These are phyloP conservation scores for Lasioglossum albipes DNA, from an alignment of 1,140 invertebrate genomes.

Conservation along the genomic window DNA sequence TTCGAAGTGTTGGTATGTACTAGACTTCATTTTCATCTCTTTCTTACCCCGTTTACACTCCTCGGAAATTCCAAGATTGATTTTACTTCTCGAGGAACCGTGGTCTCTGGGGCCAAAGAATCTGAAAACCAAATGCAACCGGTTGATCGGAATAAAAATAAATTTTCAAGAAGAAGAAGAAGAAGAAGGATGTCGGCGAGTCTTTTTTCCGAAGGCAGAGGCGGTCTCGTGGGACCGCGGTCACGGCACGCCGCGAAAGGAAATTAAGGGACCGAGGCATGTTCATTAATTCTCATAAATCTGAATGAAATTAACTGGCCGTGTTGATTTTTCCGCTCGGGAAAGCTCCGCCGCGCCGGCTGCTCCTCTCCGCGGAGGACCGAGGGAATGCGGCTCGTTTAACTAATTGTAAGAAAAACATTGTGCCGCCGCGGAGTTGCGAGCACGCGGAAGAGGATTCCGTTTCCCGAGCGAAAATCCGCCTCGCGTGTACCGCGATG, in stretches of 20 bases:
- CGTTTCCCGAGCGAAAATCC: conserved; percentile 42
- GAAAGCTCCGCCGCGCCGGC: conserved; percentile 43
- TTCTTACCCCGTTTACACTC: too few species aligned
- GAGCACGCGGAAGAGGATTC: conserved; percentile 37
- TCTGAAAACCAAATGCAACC: too few species aligned
- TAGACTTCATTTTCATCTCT: too few species aligned
- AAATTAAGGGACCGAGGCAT: conserved; percentile 56
- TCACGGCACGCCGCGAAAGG: conserved; percentile 22
- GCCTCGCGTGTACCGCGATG: conserved; percentile 15
- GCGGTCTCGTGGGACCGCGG: conserved; percentile 9
- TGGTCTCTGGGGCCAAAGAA: too few species aligned
- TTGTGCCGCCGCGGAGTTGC: conserved; percentile 20
- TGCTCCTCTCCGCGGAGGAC: conserved; percentile 8
- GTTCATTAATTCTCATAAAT: conserved; percentile 72
- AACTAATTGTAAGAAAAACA: conserved; percentile 61
- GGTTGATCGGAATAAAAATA: too few species aligned
- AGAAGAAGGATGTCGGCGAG: conserved; percentile 17
- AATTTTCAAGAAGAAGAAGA: too few species aligned
- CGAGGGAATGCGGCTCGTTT: conserved; percentile 44
- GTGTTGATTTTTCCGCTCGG: conserved; percentile 70
- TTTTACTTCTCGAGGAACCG: too few species aligned
- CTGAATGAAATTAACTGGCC: conserved; percentile 69
- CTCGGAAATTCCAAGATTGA: too few species aligned
- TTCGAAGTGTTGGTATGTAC: too few species aligned
- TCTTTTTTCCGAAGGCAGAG: background rate